Base-by-base conservation (phyloP, 2,888 invertebrate species). In the Cantharis rustica region DNA sequence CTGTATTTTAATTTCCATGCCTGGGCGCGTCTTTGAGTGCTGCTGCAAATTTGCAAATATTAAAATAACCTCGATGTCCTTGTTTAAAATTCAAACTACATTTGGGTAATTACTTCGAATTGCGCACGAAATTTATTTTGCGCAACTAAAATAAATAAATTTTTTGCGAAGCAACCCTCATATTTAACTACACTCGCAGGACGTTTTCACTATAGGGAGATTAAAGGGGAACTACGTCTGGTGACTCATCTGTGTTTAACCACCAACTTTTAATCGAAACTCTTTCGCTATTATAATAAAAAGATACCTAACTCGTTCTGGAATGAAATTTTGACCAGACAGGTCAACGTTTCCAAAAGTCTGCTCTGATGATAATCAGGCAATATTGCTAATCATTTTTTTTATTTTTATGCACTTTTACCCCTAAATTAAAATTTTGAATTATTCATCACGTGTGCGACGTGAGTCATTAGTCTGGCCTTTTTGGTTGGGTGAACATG, bases 141-240 rank as follows among this genome's bases (percentile, higher is more conserved):
- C 47, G n/a, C 47, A 47, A n/a, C 47, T n/a, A n/a, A n/a, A n/a
- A n/a, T 47, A n/a, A 31, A n/a, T 5, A 31, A 0, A n/a, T 47
- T n/a, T 47, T 47, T 47, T n/a, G 47, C 47, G n/a, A 47, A 47
- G 7, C n/a, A 7, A 47, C 47, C 47, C 47, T 47, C 47, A n/a
- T 23, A 23, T 23, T 13, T 5, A 47, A 47, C 7, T 4, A 11
- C 1, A 47, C 47, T 47, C 47, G n/a, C 47, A 47, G 47, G 47
- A 47, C 31, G 72, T 17, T 27, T 31, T 31, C 11, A 13, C 31
- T 4, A 31, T 31, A 26, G 47, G 68, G 73, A 68, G 71, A 64
- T 72, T 66, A 62, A 72, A 61, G 68, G 73, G 61, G 23, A 63
- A 63, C 72, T 61, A 47, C 47, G 20, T 68, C 13, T 61, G 61